A percentile compares a stretch with the other conserved stretches of the same genome.
phyloP scores from a whole-genome alignment of 2,797 vertebrate genomes.

The Microcaecilia unicolor region DNA sequence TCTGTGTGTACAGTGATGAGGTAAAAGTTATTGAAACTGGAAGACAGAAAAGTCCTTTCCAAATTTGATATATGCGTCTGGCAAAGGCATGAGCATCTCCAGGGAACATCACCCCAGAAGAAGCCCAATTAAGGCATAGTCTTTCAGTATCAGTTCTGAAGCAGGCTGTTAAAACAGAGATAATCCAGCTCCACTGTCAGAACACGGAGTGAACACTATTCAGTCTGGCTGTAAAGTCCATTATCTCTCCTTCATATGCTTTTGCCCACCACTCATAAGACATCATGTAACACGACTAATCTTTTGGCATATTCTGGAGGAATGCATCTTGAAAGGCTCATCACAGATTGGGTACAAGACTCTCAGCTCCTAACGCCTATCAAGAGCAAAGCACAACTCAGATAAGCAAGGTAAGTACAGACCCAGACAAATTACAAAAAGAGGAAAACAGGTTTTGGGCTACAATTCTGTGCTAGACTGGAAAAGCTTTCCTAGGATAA shows the following conservation, averaged over 20 bases:
- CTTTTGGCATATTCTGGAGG: constrained; percentile 50
- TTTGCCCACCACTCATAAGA: constrained; percentile 47
- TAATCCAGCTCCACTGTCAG: constrained; percentile 32
- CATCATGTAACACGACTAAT: constrained; percentile 55
- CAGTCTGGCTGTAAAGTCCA: constrained; percentile 23
- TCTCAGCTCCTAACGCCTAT: constrained; percentile 9
- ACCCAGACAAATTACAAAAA: too few species aligned
- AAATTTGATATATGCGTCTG: neutral
- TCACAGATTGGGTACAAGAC: constrained; percentile 33
- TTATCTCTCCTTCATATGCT: constrained; percentile 58
- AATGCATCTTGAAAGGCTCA: constrained; percentile 10
- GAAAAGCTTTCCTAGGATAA: too few species aligned
- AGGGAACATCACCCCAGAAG: too few species aligned
- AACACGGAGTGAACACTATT: constrained; percentile 7
- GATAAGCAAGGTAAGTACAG: too few species aligned
- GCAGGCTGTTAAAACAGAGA: constrained; percentile 27
- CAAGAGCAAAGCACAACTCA: too few species aligned
- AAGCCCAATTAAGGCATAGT: too few species aligned
- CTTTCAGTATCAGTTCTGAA: constrained; percentile 8
- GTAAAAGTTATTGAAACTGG: too few species aligned
- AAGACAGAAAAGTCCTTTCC: too few species aligned
- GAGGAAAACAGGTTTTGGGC: too few species aligned
- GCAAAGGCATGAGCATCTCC: neutral
- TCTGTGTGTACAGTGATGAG: too few species aligned
- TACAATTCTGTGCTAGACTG: too few species aligned